phyloP scores from a whole-genome alignment of 2,113 vertebrate species.

The Campylomormyrus tamandua region DNA sequence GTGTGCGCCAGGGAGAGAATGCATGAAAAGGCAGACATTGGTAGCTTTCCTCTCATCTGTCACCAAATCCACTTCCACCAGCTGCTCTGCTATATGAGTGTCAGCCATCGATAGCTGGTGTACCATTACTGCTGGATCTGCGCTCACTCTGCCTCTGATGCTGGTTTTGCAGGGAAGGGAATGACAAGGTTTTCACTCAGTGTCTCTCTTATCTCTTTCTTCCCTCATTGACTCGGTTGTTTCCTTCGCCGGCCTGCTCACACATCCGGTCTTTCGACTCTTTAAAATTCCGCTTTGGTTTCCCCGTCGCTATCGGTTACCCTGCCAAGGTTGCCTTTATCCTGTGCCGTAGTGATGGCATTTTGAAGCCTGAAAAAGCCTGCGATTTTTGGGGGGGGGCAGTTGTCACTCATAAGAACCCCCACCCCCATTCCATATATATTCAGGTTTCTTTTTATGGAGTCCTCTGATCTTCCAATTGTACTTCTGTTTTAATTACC shows the following conservation, averaged over 20 bases:
- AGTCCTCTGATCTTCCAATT: background rate
- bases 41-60: background rate
- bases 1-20: background rate
- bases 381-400: background rate
- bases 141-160: background rate
- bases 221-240: background rate
- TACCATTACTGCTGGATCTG: background rate
- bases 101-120: background rate
- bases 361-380: background rate
- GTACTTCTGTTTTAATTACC: background rate
- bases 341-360: background rate
- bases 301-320: background rate
- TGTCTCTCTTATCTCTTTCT: background rate
- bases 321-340: background rate
- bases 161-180: background rate
- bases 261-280: background rate
- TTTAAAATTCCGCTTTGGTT: background rate
- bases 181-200: background rate
- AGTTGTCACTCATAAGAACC: background rate
- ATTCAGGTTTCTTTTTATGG: background rate
- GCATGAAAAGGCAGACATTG: background rate
- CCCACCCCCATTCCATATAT: background rate
- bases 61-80: background rate
- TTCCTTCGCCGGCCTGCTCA: background rate
- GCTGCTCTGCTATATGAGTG: background rate